phyloP scores from a whole-genome alignment of 2,888 invertebrate species.

The Dolichomitus sp. region DNA sequence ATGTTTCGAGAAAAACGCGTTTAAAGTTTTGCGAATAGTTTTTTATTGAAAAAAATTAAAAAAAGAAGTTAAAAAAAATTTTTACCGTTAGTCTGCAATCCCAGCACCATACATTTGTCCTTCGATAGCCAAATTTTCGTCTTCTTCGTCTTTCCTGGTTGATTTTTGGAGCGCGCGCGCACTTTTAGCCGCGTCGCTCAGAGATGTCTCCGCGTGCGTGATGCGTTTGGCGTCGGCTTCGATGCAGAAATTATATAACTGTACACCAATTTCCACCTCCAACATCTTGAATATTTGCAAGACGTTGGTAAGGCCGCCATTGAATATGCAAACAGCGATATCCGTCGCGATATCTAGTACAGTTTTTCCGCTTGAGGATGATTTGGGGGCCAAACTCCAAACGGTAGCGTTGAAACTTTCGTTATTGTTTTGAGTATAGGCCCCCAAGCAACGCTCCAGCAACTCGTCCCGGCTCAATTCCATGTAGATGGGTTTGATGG shows the following conservation, averaged over 20 bases:
- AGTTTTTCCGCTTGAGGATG: constrained; percentile 51
- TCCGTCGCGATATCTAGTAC: constrained; percentile 57
- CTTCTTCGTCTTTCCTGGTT: constrained; percentile 10
- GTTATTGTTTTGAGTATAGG: constrained; percentile 65
- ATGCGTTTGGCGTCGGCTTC: constrained; percentile 44
- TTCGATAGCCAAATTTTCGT: constrained; percentile 15
- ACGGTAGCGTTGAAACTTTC: too few species aligned
- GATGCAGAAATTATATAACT: constrained; percentile 37
- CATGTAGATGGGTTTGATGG: constrained; percentile 68
- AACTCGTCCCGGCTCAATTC: constrained; percentile 62
- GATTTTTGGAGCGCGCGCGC: constrained; percentile 10
- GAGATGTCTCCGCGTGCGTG: constrained; percentile 29
- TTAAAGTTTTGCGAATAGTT: constrained; percentile 43
- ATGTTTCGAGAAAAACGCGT: constrained; percentile 59
- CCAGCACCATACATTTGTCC: constrained; percentile 38
- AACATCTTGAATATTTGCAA: constrained; percentile 34
- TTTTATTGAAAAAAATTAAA: constrained; percentile 11
- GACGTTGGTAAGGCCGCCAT: constrained; percentile 24
- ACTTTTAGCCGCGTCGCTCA: constrained; percentile 31
- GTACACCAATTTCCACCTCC: constrained; percentile 25
- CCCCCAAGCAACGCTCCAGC: constrained; percentile 57
- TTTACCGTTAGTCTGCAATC: constrained; percentile 42
- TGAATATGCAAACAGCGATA: constrained; percentile 53
- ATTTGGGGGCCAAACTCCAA: constrained; percentile 63
- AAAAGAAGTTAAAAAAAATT: constrained; percentile 26